Evolutionary conservation across 2,113 vertebrate genomes (phyloP), one percentile per base, ranked within the genome.

Genomic region (Gallinago undulata): DNA sequence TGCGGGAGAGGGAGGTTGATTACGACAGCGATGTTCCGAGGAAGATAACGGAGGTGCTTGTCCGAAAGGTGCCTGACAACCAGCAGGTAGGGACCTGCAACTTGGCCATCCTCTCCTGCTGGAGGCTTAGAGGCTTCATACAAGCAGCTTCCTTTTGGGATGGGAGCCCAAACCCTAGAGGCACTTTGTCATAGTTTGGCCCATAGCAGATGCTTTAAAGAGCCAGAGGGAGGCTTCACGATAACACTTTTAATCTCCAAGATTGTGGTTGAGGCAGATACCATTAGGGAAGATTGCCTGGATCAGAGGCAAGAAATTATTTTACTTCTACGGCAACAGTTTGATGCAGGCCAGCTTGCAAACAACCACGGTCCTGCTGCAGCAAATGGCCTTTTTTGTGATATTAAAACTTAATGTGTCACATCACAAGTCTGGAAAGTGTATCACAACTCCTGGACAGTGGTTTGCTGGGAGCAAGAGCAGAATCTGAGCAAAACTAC

Each of bases 31-130:
- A 99, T 4, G 89, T 97, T 51, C 98, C 99, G 60, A 98, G 98
- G 80, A 99, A 98, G 97, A 99, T 99, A 88, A 99, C 99, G 0
- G 99, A 99, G 93, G 99, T 99, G 93, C 98, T 99, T 55, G 98
- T 99, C 88, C 98, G 99, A 84, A 99, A 99, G 95, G 99, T 99
- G 83, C 99, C 99, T 28, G 99, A 99, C 96, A 99, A 99, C 97
- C 99, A 99, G 73, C 99, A 99, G 99, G 99, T 99, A 91, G 94
- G 94, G 73, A 69, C 33, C 80, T 87, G 33, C 2, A 3, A 33
- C 84, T 70, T 47, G 10, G 23, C 74, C 6, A 0, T 51, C 62
- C 67, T 74, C 72, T 63, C 30, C 62, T 67, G 30, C 23, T 60
- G 37, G 69, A 50, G 53, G 33, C 21, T 41, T 39, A 27, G 24